Percentiles rank a stretch among this genome's conserved stretches.
Evolutionary conservation across 1,140 invertebrate species (phyloP).

Genomic region (Aphelenchoides avenae): DNA sequence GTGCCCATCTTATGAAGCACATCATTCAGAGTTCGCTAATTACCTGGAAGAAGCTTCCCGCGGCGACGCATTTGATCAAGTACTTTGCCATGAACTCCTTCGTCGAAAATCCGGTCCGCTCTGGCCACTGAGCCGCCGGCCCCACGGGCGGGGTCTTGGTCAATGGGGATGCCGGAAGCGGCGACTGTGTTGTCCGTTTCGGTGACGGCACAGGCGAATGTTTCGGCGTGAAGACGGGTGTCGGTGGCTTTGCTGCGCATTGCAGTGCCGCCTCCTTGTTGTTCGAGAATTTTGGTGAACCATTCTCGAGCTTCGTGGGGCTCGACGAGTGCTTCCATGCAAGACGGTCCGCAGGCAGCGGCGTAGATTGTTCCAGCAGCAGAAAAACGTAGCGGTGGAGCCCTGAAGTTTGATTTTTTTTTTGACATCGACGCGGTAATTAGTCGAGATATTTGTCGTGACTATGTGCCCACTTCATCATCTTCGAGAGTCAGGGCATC

Average conservation of each 20-base stretch:
- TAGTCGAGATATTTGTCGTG: too few relatives aligned
- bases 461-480: too few relatives aligned
- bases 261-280: background rate
- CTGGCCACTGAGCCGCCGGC: background rate
- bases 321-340: background rate
- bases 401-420: conserved; percentile 1
- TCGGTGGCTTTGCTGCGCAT: background rate
- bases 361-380: conserved; percentile 15
- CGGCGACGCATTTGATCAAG: conserved; percentile 10
- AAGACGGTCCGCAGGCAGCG: background rate
- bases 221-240: background rate
- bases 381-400: conserved; percentile 27
- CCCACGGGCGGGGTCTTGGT: conserved; percentile 8
- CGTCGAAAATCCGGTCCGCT: background rate
- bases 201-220: background rate
- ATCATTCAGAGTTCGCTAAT: background rate
- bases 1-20: background rate
- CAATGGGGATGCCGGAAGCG: background rate
- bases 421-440: too few relatives aligned
- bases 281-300: background rate
- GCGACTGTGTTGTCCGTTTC: background rate
- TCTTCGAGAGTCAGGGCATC: too few relatives aligned
- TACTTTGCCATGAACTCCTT: conserved; percentile 13
- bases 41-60: conserved; percentile 23
- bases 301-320: background rate